phyloP scores from a whole-genome alignment of 2,888 invertebrate genomes.

The Eubasilissa splendida region DNA sequence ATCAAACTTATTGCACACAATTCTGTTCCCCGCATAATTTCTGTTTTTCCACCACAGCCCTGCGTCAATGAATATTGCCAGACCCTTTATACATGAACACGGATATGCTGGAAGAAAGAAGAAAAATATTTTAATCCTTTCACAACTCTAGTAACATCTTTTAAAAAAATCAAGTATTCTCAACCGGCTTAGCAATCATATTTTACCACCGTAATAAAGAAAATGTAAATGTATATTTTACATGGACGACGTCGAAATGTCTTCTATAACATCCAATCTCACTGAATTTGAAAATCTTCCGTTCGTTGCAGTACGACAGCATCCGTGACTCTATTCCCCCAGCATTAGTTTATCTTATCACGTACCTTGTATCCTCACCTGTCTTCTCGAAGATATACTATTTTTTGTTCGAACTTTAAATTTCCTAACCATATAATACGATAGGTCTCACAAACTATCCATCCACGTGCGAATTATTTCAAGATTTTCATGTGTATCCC shows the following conservation, averaged over 20 bases:
- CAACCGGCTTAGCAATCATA: neutral
- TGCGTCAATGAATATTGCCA: too few relatives aligned
- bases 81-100: too few relatives aligned
- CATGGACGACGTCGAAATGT: neutral
- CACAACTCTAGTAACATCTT: too few relatives aligned
- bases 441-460: neutral
- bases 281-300: conserved; percentile 32
- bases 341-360: conserved; percentile 24
- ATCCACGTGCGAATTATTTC: too few relatives aligned
- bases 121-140: too few relatives aligned
- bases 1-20: too few relatives aligned
- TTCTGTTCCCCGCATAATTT: too few relatives aligned
- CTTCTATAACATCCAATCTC: conserved; percentile 24
- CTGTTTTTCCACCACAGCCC: too few relatives aligned
- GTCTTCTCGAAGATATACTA: conserved; percentile 26
- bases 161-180: too few relatives aligned
- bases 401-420: conserved; percentile 26
- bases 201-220: conserved; percentile 24
- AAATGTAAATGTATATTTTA: conserved; percentile 20
- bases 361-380: conserved; percentile 30
- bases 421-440: conserved; percentile 26
- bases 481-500: too few relatives aligned
- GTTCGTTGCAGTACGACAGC: conserved; percentile 10
- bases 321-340: conserved; percentile 14
- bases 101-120: too few relatives aligned